These are phyloP conservation scores for Corythornis madagascariensis DNA, from an alignment of 2,113 vertebrate species.

Conservation along the genomic window DNA sequence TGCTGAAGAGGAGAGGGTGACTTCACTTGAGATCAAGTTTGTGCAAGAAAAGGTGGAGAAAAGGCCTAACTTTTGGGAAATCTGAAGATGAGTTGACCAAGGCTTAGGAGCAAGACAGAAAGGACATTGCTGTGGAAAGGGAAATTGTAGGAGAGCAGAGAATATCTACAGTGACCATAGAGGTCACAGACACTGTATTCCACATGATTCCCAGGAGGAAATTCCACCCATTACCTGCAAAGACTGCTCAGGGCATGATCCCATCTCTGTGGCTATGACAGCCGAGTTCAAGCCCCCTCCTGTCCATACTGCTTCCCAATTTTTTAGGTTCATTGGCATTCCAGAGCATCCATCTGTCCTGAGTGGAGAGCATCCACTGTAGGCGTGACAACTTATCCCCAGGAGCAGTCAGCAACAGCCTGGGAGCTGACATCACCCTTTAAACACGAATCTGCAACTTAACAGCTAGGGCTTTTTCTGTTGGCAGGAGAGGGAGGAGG, in stretches of 20 bases:
- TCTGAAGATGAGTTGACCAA: background rate
- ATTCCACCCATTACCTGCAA: background rate
- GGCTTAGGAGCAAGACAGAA: background rate
- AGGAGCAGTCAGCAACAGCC: background rate
- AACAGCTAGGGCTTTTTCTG: background rate
- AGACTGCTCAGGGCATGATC: background rate
- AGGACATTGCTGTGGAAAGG: background rate
- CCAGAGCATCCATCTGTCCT: background rate
- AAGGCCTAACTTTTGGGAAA: background rate
- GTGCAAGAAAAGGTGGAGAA: background rate
- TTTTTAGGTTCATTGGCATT: background rate
- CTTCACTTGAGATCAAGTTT: background rate
- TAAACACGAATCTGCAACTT: background rate
- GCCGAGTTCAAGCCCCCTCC: background rate
- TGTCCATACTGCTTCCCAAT: background rate
- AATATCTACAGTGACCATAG: background rate
- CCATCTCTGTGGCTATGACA: background rate
- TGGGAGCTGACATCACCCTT: background rate
- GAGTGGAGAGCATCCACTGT: background rate
- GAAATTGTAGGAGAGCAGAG: background rate
- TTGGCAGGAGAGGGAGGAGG: background rate
- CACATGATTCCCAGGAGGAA: background rate
- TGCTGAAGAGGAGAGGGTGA: background rate
- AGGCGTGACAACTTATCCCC: background rate
- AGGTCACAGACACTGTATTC: background rate